These are phyloP conservation scores for Psittacula derbiana DNA, from an alignment of 2,797 vertebrate species.

Conservation along the genomic window DNA sequence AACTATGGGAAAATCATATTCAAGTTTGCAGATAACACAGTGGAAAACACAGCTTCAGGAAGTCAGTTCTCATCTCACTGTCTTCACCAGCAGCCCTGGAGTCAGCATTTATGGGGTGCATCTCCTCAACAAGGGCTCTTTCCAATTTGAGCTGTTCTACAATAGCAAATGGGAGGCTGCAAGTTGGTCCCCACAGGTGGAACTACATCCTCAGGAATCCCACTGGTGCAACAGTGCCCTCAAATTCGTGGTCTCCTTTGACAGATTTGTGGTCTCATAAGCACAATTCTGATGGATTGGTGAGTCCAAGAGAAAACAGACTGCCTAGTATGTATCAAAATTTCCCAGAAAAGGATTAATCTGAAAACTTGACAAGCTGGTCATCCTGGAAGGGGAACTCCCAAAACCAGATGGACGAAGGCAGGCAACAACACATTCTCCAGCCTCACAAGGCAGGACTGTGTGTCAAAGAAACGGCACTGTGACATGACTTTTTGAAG, in stretches of 20 bases:
- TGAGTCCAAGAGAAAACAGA: neutral
- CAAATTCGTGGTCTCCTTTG: neutral
- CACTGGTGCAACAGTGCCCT: conserved; percentile 13
- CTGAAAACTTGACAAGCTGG: neutral
- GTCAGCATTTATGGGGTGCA: neutral
- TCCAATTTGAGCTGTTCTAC: neutral
- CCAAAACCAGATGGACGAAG: neutral
- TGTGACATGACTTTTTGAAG: neutral
- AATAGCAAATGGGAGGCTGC: neutral
- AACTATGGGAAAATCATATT: neutral
- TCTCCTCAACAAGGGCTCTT: neutral
- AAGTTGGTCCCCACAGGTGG: neutral
- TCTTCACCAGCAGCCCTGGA: neutral
- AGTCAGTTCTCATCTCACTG: neutral
- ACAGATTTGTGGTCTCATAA: neutral
- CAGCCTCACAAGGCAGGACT: neutral
- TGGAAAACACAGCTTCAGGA: neutral
- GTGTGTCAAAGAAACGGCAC: neutral
- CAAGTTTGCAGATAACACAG: neutral
- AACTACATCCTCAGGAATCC: neutral
- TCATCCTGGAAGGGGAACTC: neutral
- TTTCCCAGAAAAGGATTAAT: neutral
- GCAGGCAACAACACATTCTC: neutral
- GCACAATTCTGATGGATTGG: neutral
- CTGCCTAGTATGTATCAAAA: neutral